phyloP scores from a whole-genome alignment of 2,888 invertebrate genomes.

The Punctoribates punctum region DNA sequence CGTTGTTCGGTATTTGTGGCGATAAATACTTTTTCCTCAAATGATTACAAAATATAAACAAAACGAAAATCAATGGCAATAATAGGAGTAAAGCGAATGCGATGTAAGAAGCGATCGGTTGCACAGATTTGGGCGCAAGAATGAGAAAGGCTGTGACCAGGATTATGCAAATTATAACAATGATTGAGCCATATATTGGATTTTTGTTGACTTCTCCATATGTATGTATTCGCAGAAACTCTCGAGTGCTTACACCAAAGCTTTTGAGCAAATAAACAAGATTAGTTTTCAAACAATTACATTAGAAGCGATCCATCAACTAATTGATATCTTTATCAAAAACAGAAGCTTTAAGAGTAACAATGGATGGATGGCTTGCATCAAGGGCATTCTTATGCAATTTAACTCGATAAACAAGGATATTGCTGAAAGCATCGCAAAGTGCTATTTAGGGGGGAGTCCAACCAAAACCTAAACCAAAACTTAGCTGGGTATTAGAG shows the following conservation, averaged over 20 bases:
- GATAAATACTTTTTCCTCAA: conserved; percentile 23
- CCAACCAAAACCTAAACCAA: too few relatives aligned
- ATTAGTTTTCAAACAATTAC: neutral
- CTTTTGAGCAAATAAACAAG: neutral
- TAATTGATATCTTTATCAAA: too few relatives aligned
- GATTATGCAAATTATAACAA: conserved; percentile 14
- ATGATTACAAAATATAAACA: conserved; percentile 9
- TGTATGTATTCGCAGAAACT: neutral
- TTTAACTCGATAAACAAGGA: too few relatives aligned
- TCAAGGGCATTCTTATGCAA: too few relatives aligned
- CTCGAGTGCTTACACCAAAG: conserved; percentile 30
- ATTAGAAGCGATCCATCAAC: too few relatives aligned
- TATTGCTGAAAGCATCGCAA: too few relatives aligned
- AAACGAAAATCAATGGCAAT: conserved; percentile 17
- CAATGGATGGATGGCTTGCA: too few relatives aligned
- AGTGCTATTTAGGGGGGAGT: too few relatives aligned
- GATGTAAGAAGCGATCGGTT: conserved; percentile 12
- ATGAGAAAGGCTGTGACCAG: conserved; percentile 7
- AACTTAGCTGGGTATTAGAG: too few relatives aligned
- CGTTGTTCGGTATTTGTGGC: neutral
- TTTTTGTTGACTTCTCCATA: conserved; percentile 21
- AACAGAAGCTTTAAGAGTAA: too few relatives aligned
- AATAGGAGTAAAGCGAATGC: conserved; percentile 18
- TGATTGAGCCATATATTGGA: conserved; percentile 24
- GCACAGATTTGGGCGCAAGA: conserved; percentile 12